A percentile compares a stretch with the other conserved stretches of the same genome.
Evolutionary conservation across 1,140 invertebrate species (phyloP).

Genomic region (Drosophila tani): DNA sequence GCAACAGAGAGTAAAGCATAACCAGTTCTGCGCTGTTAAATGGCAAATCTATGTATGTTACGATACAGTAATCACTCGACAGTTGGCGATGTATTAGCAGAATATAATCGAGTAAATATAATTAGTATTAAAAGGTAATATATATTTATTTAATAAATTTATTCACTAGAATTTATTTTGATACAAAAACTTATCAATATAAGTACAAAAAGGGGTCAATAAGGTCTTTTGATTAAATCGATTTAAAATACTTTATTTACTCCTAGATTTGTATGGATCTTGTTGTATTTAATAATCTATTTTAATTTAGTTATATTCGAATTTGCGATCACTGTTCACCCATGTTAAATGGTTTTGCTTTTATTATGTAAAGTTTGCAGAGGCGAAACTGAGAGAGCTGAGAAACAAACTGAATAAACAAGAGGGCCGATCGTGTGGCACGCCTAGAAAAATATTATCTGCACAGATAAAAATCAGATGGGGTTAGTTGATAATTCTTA

Average conservation of each 20-base stretch:
- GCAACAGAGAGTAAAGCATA: neutral
- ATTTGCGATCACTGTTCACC: neutral
- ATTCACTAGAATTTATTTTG: neutral
- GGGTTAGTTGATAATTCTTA: no score
- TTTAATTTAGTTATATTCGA: neutral
- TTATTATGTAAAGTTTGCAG: constrained; percentile 7
- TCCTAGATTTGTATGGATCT: neutral
- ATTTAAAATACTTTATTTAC: neutral
- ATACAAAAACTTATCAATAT: neutral
- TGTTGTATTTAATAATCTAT: neutral
- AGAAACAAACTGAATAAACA: neutral
- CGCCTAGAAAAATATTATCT: constrained; percentile 19
- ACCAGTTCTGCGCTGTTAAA: neutral
- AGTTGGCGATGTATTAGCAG: neutral
- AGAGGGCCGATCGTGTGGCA: constrained; percentile 15
- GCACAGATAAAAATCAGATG: constrained; percentile 11
- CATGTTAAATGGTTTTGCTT: neutral
- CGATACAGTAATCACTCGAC: constrained; percentile 3
- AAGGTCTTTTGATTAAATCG: neutral
- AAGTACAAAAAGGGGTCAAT: neutral
- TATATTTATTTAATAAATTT: neutral
- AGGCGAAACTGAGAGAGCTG: constrained; percentile 13
- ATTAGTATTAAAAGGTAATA: neutral
- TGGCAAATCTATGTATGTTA: neutral
- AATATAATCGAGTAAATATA: neutral